Conservation (phyloP, 1,140 invertebrate species). For the Polyergus mexicanus region DNA sequence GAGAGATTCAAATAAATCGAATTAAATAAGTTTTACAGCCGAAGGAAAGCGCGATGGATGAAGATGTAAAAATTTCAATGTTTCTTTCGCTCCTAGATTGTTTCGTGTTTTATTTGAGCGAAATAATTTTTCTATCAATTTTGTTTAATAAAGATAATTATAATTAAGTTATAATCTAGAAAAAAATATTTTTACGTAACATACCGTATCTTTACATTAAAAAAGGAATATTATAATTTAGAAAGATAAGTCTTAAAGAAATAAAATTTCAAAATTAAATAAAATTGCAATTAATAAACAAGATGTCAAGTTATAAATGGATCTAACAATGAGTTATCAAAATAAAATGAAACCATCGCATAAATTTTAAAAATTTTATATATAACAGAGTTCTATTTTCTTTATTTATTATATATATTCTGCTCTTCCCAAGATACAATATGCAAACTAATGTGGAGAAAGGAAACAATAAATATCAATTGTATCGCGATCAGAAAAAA, state of each 20-base stretch:
- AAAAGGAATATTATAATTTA: not conserved
- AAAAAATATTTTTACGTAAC: not conserved
- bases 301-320: not conserved
- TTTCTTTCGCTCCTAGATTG: not conserved
- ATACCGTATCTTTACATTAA: not conserved
- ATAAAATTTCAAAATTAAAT: not conserved
- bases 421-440: not conserved
- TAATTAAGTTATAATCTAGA: not conserved
- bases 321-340: not conserved
- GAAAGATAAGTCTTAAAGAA: not conserved
- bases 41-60: not conserved
- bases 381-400: not conserved
- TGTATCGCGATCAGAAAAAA: slow-evolving; percentile 3
- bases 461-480: slow-evolving; percentile 29
- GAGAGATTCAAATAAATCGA: slow-evolving; percentile 27
- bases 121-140: not conserved
- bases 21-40: slow-evolving; percentile 2
- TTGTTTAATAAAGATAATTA: slow-evolving; percentile 2
- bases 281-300: not conserved
- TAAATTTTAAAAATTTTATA: not conserved
- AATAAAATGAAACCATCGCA: not conserved
- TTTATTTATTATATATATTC: not conserved
- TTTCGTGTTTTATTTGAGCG: not conserved
- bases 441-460: not conserved
- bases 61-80: not conserved